Percentiles rank a stretch among this genome's conserved stretches.
These are phyloP conservation scores for Eremobia ochroleuca DNA, from an alignment of 2,888 invertebrate species.

Conservation along the genomic window DNA sequence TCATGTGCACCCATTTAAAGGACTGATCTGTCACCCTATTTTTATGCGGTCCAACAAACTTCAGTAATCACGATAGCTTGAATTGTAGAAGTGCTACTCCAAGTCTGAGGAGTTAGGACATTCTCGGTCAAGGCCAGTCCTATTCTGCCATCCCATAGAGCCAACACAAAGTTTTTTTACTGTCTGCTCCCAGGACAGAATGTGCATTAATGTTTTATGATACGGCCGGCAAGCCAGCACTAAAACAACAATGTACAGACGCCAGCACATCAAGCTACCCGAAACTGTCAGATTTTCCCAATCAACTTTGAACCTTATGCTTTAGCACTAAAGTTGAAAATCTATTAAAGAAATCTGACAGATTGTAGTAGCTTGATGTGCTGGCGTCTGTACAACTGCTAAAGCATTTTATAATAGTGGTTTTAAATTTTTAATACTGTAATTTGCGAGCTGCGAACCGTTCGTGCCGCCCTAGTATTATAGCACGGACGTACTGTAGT, in stretches of 20 bases:
- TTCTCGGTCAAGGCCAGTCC: constrained; percentile 18
- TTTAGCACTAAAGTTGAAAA: too few species aligned
- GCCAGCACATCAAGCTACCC: too few species aligned
- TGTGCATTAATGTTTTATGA: constrained; percentile 80
- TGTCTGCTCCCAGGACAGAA: constrained; percentile 44
- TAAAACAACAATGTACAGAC: constrained; percentile 84
- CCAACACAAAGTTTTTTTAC: constrained; percentile 51
- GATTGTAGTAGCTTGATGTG: too few species aligned
- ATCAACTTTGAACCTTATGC: too few species aligned
- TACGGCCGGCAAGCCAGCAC: constrained; percentile 69
- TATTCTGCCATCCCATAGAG: constrained; percentile 11
- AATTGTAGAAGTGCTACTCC: background rate
- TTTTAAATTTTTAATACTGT: constrained; percentile 84
- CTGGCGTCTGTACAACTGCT: too few species aligned
- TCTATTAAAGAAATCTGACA: too few species aligned
- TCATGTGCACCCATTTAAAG: too few species aligned
- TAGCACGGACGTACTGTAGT: constrained; percentile 69
- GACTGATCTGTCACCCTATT: background rate
- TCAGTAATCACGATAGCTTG: background rate
- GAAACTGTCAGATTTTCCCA: too few species aligned
- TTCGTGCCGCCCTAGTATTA: constrained; percentile 67
- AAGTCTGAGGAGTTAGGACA: background rate
- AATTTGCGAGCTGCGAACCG: constrained; percentile 79
- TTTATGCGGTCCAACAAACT: background rate
- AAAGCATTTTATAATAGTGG: constrained; percentile 79